phyloP scores from a whole-genome alignment of 1,140 invertebrate species.

The Hestina assimilis region DNA sequence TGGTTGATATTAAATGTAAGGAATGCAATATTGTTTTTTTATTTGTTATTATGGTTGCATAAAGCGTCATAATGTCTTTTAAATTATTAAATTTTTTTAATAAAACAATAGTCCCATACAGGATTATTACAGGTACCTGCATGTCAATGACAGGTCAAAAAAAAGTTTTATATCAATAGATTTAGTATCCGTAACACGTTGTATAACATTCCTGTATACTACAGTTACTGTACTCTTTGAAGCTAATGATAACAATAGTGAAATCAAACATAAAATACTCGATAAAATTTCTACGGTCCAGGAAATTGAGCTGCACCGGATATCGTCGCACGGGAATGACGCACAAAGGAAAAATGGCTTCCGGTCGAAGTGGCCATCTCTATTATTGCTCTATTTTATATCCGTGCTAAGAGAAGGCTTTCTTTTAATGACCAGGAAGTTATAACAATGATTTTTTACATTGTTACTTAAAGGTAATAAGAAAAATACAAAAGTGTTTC shows the following conservation, averaged over 20 bases:
- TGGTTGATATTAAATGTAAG: too few relatives aligned
- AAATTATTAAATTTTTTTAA: too few relatives aligned
- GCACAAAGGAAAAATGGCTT: constrained; percentile 59
- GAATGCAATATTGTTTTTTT: too few relatives aligned
- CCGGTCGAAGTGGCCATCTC: constrained; percentile 48
- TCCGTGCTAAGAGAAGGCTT: constrained; percentile 10
- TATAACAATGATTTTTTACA: too few relatives aligned
- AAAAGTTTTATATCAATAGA: neutral
- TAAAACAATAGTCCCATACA: too few relatives aligned
- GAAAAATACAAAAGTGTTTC: too few relatives aligned
- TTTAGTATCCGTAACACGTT: neutral
- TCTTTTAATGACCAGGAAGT: neutral
- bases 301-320: constrained; percentile 70
- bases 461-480: too few relatives aligned
- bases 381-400: constrained; percentile 25
- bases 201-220: too few relatives aligned
- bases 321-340: constrained; percentile 59
- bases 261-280: constrained; percentile 23
- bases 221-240: too few relatives aligned
- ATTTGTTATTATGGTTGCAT: too few relatives aligned
- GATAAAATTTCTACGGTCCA: constrained; percentile 44
- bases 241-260: constrained; percentile 12
- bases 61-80: too few relatives aligned
- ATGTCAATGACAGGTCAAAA: neutral
- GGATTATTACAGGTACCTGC: too few relatives aligned